Evolutionary conservation across 2,797 vertebrate genomes (phyloP), one percentile per base, ranked within the genome.

Genomic region (Heterohyrax brucei): DNA sequence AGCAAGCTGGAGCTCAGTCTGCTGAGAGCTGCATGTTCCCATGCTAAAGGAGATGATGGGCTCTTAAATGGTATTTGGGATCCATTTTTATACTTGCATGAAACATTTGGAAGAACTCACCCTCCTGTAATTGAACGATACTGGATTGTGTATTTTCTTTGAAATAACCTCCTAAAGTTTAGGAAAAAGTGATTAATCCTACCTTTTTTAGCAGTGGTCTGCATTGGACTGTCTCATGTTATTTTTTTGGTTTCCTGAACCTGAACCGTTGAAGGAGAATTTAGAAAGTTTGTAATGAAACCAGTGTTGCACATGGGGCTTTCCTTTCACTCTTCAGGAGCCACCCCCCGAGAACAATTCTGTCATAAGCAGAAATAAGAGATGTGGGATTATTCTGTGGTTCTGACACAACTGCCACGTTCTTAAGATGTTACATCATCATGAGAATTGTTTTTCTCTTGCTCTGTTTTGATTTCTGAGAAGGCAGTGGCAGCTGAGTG

Each of bases 391-490:
- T 77, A 90, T 96, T 97, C 96, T 97, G 94, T 92, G 97, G 70
- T 90, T 93, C 93, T 97, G 95, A 96, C 96, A 76, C 78, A 96
- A 97, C 97, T 97, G 96, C 98, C 98, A 98, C 95, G 64, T 98
- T 97, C 98, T 97, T 97, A 96, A 90, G 61, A 91, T 97, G 91
- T 98, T 97, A 94, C 89, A n/a, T 97, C 89, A n/a, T 97, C 83
- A 98, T 96, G 96, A 98, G 96, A 98, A 97, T 94, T 53, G 72
- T 96, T 93, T 97, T 94, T 96, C 93, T 91, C 86, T 76, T 95
- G 92, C 70, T 56, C 91, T 94, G 87, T 94, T 97, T 94, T 70
- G 77, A 93, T 96, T 96, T 98, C 96, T 85, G 96, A 1, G 95
- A 90, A 94, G 48, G 93, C 93, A 3, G 95, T 97, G 95, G 94